Conservation (phyloP, 1,140 invertebrate species). For the Trachymyrmex cornetzi region DNA sequence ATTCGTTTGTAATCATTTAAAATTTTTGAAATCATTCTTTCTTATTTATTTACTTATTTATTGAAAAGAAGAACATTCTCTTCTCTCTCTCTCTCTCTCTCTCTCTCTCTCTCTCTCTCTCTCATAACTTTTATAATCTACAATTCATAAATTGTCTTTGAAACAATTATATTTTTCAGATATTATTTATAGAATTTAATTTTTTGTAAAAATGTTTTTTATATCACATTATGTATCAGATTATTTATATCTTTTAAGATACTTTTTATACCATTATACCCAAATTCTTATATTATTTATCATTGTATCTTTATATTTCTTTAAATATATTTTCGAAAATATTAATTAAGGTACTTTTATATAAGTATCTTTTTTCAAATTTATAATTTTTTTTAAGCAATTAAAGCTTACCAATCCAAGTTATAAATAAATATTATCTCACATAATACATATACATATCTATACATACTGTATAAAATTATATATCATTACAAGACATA, state of each 20-base stretch:
- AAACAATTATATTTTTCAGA: background rate
- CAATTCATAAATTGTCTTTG: background rate
- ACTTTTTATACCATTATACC: background rate
- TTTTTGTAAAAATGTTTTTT: background rate
- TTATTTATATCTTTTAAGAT: background rate
- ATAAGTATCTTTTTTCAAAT: background rate
- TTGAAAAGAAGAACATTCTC: background rate
- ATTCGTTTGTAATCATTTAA: background rate
- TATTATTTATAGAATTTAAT: background rate
- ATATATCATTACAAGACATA: background rate
- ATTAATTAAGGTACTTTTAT: background rate
- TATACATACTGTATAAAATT: background rate
- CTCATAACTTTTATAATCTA: background rate
- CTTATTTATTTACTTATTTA: background rate
- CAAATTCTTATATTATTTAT: background rate
- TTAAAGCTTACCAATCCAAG: background rate
- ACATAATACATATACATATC: background rate
- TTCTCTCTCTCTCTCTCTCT: too few relatives aligned
- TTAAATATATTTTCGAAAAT: background rate
- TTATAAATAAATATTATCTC: constrained; percentile 6
- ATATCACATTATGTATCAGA: too few relatives aligned
- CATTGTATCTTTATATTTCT: background rate
- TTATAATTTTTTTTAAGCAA: background rate
- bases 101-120: too few relatives aligned
- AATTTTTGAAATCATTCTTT: background rate